Percentiles rank a stretch among this genome's conserved stretches.
These are phyloP conservation scores for Grammomys dolichurus DNA, from an alignment of 2,113 vertebrate genomes.

Conservation along the genomic window DNA sequence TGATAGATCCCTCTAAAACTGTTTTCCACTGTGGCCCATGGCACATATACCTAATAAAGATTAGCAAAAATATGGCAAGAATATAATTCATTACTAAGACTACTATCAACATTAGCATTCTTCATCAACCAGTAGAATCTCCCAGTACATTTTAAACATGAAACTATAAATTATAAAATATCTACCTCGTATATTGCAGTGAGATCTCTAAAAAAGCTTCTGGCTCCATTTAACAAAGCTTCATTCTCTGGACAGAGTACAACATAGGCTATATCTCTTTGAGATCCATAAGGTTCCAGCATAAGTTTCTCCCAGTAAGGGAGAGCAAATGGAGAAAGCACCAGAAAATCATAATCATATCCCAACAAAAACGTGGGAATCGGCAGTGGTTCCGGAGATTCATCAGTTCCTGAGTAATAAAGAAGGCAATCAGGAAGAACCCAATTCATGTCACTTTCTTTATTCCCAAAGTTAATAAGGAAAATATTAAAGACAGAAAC, in stretches of 20 bases:
- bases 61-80: not conserved
- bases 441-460: slow-evolving; percentile 64
- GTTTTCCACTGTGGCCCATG: not conserved
- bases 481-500: slow-evolving; percentile 62
- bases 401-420: slow-evolving; percentile 94
- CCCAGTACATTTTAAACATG: slow-evolving; percentile 17
- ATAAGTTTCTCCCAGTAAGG: slow-evolving; percentile 99
- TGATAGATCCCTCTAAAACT: not conserved
- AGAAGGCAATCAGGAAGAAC: slow-evolving; percentile 72
- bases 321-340: slow-evolving; percentile 97
- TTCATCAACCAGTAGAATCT: not conserved
- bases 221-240: slow-evolving; percentile 96
- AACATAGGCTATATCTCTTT: slow-evolving; percentile 97
- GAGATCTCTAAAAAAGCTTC: slow-evolving; percentile 97
- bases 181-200: slow-evolving; percentile 97
- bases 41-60: not conserved
- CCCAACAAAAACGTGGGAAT: slow-evolving; percentile 99
- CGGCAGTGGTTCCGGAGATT: slow-evolving; percentile 98
- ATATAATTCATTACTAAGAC: slow-evolving; percentile 8
- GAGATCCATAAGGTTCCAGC: slow-evolving; percentile 98
- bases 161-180: slow-evolving; percentile 60
- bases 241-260: slow-evolving; percentile 99
- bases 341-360: slow-evolving; percentile 98
- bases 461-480: slow-evolving; percentile 62
- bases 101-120: not conserved